These are phyloP conservation scores for Rhodeus uyekii DNA, from an alignment of 2,797 vertebrate species.

Conservation along the genomic window DNA sequence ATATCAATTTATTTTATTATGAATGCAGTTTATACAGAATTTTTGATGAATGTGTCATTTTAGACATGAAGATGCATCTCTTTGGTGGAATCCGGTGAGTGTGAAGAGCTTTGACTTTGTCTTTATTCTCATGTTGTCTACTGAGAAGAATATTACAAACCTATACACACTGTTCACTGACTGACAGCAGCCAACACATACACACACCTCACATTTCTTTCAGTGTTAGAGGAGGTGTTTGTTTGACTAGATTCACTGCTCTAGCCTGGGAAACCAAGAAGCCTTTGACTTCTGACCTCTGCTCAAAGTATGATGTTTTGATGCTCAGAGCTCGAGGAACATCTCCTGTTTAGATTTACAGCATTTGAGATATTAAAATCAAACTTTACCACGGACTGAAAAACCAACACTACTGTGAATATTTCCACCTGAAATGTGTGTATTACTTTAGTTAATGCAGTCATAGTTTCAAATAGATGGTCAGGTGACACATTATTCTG, in stretches of 20 bases:
- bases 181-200: constrained; percentile 58
- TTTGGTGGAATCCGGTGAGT: constrained; percentile 83
- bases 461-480: neutral
- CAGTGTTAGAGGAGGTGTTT: constrained; percentile 84
- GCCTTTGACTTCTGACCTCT: constrained; percentile 66
- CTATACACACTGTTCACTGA: constrained; percentile 66
- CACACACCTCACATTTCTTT: constrained; percentile 5
- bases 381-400: neutral
- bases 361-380: neutral
- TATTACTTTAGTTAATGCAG: neutral
- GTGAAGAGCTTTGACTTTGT: constrained; percentile 91
- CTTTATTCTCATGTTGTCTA: constrained; percentile 86
- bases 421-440: neutral
- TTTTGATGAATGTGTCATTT: constrained; percentile 12
- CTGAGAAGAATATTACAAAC: neutral
- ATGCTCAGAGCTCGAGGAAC: neutral
- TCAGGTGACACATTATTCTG: neutral
- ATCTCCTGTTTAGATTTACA: neutral
- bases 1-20: too few species aligned
- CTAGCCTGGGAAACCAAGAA: constrained; percentile 76
- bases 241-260: constrained; percentile 83
- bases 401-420: too few species aligned
- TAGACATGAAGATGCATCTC: constrained; percentile 82
- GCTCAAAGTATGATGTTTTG: neutral
- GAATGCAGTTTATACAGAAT: neutral